A percentile compares a stretch with the other conserved stretches of the same genome.
Evolutionary conservation across 2,888 invertebrate genomes (phyloP).

Genomic region (Eustalomyia histrio): DNA sequence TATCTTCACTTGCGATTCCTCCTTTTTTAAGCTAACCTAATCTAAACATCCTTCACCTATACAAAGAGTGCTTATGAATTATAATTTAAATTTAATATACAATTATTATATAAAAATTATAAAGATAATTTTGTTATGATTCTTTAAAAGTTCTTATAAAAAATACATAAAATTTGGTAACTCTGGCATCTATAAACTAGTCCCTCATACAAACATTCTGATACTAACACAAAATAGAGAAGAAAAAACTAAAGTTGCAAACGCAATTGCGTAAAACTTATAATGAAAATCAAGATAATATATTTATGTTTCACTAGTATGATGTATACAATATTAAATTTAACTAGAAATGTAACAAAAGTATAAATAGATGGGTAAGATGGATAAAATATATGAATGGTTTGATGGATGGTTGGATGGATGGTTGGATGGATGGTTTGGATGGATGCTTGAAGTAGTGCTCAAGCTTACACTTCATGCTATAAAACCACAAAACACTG

Average conservation of each 20-base stretch:
- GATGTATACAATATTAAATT: conserved; percentile 32
- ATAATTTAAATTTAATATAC: no score
- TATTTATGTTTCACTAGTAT: neutral
- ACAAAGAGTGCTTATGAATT: no score
- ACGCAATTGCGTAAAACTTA: conserved; percentile 61
- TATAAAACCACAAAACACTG: conserved; percentile 56
- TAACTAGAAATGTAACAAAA: conserved; percentile 36
- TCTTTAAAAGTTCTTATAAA: no score
- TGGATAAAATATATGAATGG: conserved; percentile 11
- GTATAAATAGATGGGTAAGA: conserved; percentile 6
- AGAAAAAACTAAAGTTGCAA: neutral
- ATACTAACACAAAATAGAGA: no score
- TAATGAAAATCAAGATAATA: conserved; percentile 43
- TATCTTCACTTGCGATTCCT: no score
- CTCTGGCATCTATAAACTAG: conserved; percentile 6
- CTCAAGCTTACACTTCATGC: conserved; percentile 38
- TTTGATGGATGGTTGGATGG: conserved; percentile 6
- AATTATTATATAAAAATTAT: no score
- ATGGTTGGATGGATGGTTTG: conserved; percentile 3
- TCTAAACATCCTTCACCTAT: no score
- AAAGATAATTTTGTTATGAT: no score
- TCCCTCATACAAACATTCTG: conserved; percentile 1
- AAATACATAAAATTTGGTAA: neutral
- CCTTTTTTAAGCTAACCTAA: no score
- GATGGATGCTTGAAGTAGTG: conserved; percentile 11